phyloP scores from a whole-genome alignment of 2,888 invertebrate genomes.

The Endotricha flammealis region DNA sequence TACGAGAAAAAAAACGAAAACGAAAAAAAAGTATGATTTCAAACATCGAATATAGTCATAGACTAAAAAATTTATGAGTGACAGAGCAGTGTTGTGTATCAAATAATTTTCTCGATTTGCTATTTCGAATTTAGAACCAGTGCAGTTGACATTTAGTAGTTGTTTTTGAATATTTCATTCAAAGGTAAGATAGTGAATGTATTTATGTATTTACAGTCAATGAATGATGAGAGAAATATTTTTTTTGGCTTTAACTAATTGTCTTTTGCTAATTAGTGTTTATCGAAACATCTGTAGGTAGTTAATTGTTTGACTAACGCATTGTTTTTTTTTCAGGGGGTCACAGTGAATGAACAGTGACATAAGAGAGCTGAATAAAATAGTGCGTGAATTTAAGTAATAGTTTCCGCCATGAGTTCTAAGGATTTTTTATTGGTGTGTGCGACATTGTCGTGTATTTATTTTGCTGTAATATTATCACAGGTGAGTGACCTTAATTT shows the following conservation, averaged over 20 bases:
- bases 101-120: background rate
- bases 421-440: conserved; percentile 39
- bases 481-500: conserved; percentile 35
- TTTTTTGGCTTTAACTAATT: background rate
- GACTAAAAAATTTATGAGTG: conserved; percentile 2
- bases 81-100: conserved; percentile 2
- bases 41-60: background rate
- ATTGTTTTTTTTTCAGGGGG: conserved; percentile 6
- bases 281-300: background rate
- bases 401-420: conserved; percentile 9
- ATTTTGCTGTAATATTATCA: conserved; percentile 30
- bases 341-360: conserved; percentile 6
- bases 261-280: background rate
- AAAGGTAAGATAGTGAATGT: too few relatives aligned
- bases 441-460: conserved; percentile 35
- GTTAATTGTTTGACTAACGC: conserved; percentile 1
- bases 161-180: too few relatives aligned
- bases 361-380: conserved; percentile 1
- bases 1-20: conserved; percentile 15
- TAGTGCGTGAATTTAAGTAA: conserved; percentile 5
- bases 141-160: conserved; percentile 8
- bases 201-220: too few relatives aligned
- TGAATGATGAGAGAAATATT: too few relatives aligned
- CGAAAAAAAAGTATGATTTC: conserved; percentile 1
- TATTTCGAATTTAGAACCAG: conserved; percentile 1